Evolutionary conservation across 92 coral and sea anemone genomes (phyloP), one percentile per base, ranked within the genome.

Genomic region (Phymanthus crucifer): DNA sequence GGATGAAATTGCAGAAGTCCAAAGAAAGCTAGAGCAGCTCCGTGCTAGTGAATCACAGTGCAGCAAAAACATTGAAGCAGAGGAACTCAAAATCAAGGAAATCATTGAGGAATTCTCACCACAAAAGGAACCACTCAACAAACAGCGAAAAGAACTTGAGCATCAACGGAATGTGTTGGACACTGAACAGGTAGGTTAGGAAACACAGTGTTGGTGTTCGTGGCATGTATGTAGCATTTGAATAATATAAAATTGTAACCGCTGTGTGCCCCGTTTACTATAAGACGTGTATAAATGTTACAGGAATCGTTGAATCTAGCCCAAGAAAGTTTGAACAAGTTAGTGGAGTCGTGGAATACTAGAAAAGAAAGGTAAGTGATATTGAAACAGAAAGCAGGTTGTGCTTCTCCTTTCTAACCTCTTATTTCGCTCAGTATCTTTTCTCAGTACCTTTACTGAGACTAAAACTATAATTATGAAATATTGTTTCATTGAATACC

Each of bases 1-100:
- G 94, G 86, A 58, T 19, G 91, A 94, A 78, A 94, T 94, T 32
- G 74, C 78, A 71, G 88, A 80, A 26, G 33, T 94, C 54, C 94
- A 94, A 80, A 83, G 68, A 54, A 82, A 84, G 83, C 85, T 94
- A 71, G 70, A 27, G 27, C 82, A 76, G 83, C 83, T 94, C 72
- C 74, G 80, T 34, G 68, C 32, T 12, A 80, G 83, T 16, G 89
- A 92, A 61, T 26, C 84, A 12, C 78, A 84, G 57, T 84, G 69
- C 37, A 89, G 68, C 7, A 58, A 66, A 21, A 85, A 85, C 23
- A 92, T 94, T 19, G 32, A 79, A 43, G 70, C 82, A 34, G 89
- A 94, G 65, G 97, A 90, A 5, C 66, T 56, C 10, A 92, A 90
- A 69, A 87, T 94, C 64, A 87, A 78, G 61, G 87, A 83, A 19